Conservation (phyloP, 2,888 invertebrate species). For the Macaria liturata region DNA sequence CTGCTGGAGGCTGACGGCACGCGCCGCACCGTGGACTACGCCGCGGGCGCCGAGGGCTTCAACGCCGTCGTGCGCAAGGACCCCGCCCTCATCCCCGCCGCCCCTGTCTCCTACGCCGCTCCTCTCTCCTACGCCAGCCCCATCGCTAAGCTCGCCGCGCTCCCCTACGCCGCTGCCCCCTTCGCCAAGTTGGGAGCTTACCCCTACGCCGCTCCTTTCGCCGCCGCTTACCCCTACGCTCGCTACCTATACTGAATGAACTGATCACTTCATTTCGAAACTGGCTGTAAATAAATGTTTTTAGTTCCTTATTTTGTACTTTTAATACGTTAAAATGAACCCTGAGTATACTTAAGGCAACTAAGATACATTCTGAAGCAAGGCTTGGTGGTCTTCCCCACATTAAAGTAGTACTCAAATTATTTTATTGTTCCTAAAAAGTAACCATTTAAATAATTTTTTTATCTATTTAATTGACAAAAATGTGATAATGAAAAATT, state of each 20-base stretch:
- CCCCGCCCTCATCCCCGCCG: conserved; percentile 51
- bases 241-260: conserved; percentile 38
- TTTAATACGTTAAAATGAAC: neutral
- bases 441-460: too few relatives aligned
- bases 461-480: too few relatives aligned
- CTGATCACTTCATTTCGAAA: conserved; percentile 23
- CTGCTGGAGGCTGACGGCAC: conserved; percentile 78
- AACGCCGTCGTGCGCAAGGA: conserved; percentile 80
- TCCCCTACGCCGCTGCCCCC: conserved; percentile 23
- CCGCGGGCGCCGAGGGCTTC: conserved; percentile 77
- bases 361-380: too few relatives aligned
- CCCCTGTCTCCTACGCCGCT: conserved; percentile 29
- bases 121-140: conserved; percentile 30
- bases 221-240: conserved; percentile 37
- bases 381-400: too few relatives aligned
- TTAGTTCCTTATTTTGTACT: conserved; percentile 10
- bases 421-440: too few relatives aligned
- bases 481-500: too few relatives aligned
- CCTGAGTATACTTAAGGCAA: too few relatives aligned
- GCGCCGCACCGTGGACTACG: conserved; percentile 79
- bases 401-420: too few relatives aligned
- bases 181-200: conserved; percentile 10
- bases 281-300: conserved; percentile 27
- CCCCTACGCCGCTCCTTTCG: conserved; percentile 22
- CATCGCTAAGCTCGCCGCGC: conserved; percentile 12